A percentile compares a stretch with the other conserved stretches of the same genome.
Conservation (phyloP, 2,113 vertebrate species). For the human (Homo sapiens) region GRCh38 chr2:28236001-28236500, state of each 20-base stretch:
- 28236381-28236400: no score
- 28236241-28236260: neutral
- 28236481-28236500: no score
- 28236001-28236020: neutral
- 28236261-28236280: neutral
- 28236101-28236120: neutral
- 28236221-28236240: neutral
- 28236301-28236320: neutral
- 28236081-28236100: neutral
- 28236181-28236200: slow-evolving; percentile 45
- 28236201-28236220: neutral
- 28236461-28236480: no score
- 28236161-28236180: neutral
- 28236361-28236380: no score
- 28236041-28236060: neutral
- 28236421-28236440: no score
- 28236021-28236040: neutral
- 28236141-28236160: neutral
- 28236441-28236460: no score
- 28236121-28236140: neutral
- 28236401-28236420: no score
- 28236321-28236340: neutral
- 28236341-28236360: no score
- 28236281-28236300: slow-evolving; percentile 28
- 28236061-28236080: neutral